Conservation (phyloP, 2,797 vertebrate species). For the Diglossa cyanea region DNA sequence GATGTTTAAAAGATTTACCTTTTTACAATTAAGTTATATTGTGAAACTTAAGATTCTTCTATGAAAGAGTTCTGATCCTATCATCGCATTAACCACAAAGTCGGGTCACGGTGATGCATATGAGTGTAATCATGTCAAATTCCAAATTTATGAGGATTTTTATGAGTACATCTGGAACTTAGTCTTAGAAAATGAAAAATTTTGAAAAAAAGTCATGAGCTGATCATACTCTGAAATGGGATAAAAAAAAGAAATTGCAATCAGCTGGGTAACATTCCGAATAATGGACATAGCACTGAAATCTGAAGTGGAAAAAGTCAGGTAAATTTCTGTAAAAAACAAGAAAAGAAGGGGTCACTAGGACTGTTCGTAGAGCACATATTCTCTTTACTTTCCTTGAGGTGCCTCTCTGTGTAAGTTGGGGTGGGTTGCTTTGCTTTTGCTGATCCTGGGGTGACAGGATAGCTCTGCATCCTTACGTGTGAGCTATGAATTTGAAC, state of each 20-base stretch:
- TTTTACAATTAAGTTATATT: not conserved
- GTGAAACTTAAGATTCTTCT: not conserved
- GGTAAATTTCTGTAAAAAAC: not conserved
- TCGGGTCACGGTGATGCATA: not conserved
- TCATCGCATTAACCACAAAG: not conserved
- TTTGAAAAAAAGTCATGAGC: not conserved
- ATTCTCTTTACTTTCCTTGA: not conserved
- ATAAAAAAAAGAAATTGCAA: not conserved
- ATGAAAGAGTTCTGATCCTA: not conserved
- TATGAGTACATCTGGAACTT: not conserved
- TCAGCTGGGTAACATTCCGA: not conserved
- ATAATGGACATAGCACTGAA: not conserved
- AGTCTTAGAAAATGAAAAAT: not conserved
- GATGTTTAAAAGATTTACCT: not conserved
- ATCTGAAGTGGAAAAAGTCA: not conserved
- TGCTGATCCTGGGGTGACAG: not conserved
- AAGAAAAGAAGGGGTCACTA: not conserved
- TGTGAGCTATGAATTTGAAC: not conserved
- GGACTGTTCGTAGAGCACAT: not conserved
- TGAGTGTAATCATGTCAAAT: not conserved
- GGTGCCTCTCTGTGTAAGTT: not conserved
- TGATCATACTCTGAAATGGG: not conserved
- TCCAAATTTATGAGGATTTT: not conserved
- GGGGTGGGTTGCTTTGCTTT: not conserved
- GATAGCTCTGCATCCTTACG: rapidly evolving